phyloP scores from a whole-genome alignment of 1,140 invertebrate genomes.

The Babylonia areolata region DNA sequence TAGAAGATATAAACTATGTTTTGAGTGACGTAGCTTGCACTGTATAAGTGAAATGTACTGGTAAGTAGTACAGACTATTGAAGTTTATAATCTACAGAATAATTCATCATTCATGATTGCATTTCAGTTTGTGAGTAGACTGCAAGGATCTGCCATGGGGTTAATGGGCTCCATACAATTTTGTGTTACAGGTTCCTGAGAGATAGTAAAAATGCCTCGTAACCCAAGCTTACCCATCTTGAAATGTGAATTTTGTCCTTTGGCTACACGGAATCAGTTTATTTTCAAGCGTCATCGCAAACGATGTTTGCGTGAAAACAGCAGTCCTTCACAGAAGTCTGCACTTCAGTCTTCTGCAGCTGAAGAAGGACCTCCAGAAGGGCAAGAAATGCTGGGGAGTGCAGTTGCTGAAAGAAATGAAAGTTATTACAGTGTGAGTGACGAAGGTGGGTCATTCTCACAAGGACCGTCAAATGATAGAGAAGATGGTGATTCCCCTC shows the following conservation, averaged over 20 bases:
- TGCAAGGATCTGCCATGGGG: too few species aligned
- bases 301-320: conserved; percentile 47
- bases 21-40: too few species aligned
- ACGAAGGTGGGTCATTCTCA: not conserved
- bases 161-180: not conserved
- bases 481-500: not conserved
- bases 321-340: conserved; percentile 19
- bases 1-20: too few species aligned
- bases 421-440: not conserved
- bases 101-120: too few species aligned
- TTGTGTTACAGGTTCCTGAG: not conserved
- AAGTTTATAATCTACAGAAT: too few species aligned
- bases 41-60: too few species aligned
- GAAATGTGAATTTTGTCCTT: conserved; percentile 61
- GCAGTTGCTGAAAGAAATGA: not conserved
- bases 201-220: conserved; percentile 13
- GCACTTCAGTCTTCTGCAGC: conserved; percentile 34
- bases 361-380: not conserved
- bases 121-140: too few species aligned
- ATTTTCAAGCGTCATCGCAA: conserved; percentile 64
- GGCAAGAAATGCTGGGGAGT: not conserved
- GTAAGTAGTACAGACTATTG: too few species aligned
- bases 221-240: conserved; percentile 24
- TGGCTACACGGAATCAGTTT: conserved; percentile 60
- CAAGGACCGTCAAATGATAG: too few species aligned